Base-by-base conservation (phyloP, 2,113 vertebrate genomes). In the Brachypodius melanocephalos region DNA sequence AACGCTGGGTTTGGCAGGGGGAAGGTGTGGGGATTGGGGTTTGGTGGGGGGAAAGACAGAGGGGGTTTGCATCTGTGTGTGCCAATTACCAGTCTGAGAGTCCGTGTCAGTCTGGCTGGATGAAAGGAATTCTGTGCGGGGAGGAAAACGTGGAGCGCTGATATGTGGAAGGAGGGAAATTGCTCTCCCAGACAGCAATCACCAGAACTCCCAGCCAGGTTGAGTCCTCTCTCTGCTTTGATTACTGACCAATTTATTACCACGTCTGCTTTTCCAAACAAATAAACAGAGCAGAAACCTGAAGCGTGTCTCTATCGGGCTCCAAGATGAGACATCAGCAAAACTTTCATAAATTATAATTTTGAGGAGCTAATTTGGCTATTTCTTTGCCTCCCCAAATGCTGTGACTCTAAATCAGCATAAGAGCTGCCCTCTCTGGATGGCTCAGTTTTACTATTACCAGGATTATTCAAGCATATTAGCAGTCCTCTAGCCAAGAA, bases 381-480 rank as follows among this genome's bases (percentile, higher is more conserved):
- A 59, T 71, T 83, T 66, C 71, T 95, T 77, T 86, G 75, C 67
- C 57, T 88, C 31, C 72, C 82, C 32, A 85, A 90, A 57, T 80
- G 63, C 72, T 88, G 67, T 81, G 52, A 20, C 88, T 83, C 52
- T 52, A 77, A 80, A 84, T 76, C 71, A 87, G 29, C 13, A 3
- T n/a, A 65, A 92, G 78, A 88, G 34, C 48, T 63, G 31, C 78
- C 62, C 75, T 94, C 48, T 46, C 82, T 78, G 78, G 55, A 67
- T 76, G 57, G 58, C n/a, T 90, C 72, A 17, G 26, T 78, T 88
- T 80, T 90, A 88, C 72, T 55, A 49, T 80, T 86, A 86, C 79
- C 72, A 55, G 85, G 74, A 88, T 71, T 92, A 94, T 61, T 95
- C 75, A 94, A 88, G 75, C 88, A 74, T 88, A 91, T 90, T 92